Conservation (phyloP, 2,797 vertebrate genomes). For the Crocodylus rhombifer region DNA sequence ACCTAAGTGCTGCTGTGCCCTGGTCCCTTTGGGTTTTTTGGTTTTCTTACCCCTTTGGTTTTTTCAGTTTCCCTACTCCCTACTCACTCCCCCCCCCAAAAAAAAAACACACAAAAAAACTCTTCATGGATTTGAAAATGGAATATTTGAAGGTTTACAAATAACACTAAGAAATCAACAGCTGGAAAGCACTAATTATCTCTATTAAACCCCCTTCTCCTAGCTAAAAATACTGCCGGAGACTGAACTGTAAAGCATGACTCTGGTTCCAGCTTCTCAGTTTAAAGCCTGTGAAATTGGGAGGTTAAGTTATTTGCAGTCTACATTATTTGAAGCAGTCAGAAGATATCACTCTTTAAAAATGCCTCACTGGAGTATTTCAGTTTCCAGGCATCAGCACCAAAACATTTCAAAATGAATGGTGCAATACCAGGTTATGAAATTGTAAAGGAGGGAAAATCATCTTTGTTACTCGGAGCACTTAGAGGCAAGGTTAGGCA, state of each 20-base stretch:
- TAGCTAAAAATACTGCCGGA: slow-evolving; percentile 31
- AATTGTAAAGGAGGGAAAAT: not conserved
- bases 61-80: not conserved
- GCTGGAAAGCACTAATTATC: slow-evolving; percentile 40
- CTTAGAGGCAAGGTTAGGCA: not conserved
- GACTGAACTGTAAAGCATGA: slow-evolving; percentile 11
- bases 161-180: not conserved
- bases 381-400: not conserved
- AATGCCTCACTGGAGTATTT: not conserved
- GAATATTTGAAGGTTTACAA: not conserved
- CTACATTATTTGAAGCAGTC: not conserved
- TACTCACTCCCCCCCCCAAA: not conserved
- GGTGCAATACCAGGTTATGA: not conserved
- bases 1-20: slow-evolving; percentile 18
- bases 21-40: slow-evolving; percentile 46
- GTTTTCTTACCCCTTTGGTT: slow-evolving; percentile 30
- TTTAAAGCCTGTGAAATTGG: slow-evolving; percentile 2
- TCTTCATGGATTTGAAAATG: slow-evolving; percentile 24
- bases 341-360: not conserved
- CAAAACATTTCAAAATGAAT: not conserved
- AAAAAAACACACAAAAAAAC: slow-evolving; percentile 42
- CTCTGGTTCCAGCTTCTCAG: not conserved
- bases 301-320: not conserved
- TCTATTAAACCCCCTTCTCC: slow-evolving; percentile 4
- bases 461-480: not conserved